Evolutionary conservation across 2,113 vertebrate species (phyloP), one percentile per base, ranked within the genome.

Genomic region (Ciconia maguari): DNA sequence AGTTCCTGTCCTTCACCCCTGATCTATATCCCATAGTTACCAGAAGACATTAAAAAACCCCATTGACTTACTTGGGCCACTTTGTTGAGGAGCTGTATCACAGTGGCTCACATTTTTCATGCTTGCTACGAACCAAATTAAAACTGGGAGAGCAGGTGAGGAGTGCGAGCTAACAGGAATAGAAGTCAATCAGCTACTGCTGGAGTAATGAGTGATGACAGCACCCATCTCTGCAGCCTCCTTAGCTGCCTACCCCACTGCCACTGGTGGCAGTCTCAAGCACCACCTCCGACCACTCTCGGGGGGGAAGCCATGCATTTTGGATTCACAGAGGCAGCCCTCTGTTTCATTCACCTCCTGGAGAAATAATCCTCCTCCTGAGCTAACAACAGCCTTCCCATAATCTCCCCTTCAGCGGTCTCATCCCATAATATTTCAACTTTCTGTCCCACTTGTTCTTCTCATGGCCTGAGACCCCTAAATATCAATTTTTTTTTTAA

Each of bases 211-310:
- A 66, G 36, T 8, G 27, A 71, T 6, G 9, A 32, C 36, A 65
- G 71, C 13, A 13, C 24, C 70, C 49, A n/a, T 2, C 57, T 51
- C 84, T 26, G 55, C 77, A 64, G 77, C 69, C 14, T 61, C 54
- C 41, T 32, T 7, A 30, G 30, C 36, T 58, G 64, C 79, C 51
- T 3, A 30, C 36, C 30, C 60, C 65, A 41, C 44, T 52, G 70
- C 54, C 57, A n/a, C 29, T 26, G 62, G 3, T 4, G 57, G 57
- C 61, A 22, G 57, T 2, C 68, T 38, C 71, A 71, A 30, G 51
- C 65, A 78, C 13, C 65, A 5, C 7, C 55, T 70, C 51, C 0
- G 0, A 32, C 14, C 25, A 3, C n/a, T 27, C 11, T 54, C 34
- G 16, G 8, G 46, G 26, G 26, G 30, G 15, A 87, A 81, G 58